Percentiles rank a stretch among this genome's conserved stretches.
Conservation (phyloP, 2,113 vertebrate species). For the Calyptommatus sinebrachiatus region DNA sequence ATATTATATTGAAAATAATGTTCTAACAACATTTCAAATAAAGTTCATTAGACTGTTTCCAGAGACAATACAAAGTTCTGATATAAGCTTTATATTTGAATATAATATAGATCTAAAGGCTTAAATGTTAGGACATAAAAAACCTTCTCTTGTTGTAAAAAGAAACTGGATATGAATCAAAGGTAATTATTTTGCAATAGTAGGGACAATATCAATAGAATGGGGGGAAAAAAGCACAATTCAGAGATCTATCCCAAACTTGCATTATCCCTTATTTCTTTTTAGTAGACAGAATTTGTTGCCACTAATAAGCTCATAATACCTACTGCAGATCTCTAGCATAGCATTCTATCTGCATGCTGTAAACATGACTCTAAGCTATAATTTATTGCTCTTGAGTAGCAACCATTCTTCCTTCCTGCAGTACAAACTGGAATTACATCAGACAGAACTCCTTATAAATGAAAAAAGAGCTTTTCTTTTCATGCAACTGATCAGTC, state of each 20-base stretch:
- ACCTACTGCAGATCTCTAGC: not conserved
- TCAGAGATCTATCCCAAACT: too few species aligned
- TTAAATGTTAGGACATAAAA: too few species aligned
- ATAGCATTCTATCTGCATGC: not conserved
- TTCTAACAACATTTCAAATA: not conserved
- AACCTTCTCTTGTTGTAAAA: too few species aligned
- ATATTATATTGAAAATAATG: not conserved
- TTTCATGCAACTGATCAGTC: not conserved
- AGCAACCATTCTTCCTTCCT: not conserved
- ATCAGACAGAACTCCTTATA: not conserved
- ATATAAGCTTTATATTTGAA: not conserved
- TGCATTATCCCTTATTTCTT: too few species aligned
- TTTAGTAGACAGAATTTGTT: too few species aligned
- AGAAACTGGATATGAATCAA: too few species aligned
- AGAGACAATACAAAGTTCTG: not conserved
- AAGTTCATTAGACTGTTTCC: not conserved
- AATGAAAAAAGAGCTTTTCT: not conserved
- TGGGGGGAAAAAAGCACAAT: too few species aligned
- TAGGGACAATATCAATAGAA: too few species aligned
- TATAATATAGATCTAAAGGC: too few species aligned
- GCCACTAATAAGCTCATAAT: too few species aligned
- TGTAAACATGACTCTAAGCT: constrained; percentile 4
- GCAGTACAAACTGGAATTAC: not conserved
- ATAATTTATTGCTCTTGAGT: constrained; percentile 15
- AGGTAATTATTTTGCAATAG: too few species aligned